These are phyloP conservation scores for Pachymerium ferrugineum DNA, from an alignment of 2,888 invertebrate genomes.

Conservation along the genomic window DNA sequence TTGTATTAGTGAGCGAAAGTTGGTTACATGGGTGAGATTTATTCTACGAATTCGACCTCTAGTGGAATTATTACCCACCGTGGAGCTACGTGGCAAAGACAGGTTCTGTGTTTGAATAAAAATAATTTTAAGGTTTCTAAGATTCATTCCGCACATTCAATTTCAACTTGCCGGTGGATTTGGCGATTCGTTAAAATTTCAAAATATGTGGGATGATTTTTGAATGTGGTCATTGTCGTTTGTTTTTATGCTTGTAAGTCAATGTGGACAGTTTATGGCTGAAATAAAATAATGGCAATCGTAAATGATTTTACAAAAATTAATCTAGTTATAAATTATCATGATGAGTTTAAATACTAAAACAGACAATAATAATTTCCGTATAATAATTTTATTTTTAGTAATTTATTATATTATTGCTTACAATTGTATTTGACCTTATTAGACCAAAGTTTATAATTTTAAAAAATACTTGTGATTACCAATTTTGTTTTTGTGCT, in stretches of 20 bases:
- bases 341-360: background rate
- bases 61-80: constrained; percentile 68
- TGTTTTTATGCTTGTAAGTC: background rate
- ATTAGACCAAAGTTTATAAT: background rate
- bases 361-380: background rate
- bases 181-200: constrained; percentile 94
- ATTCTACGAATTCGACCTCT: constrained; percentile 80
- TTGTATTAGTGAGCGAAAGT: constrained; percentile 69
- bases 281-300: no score
- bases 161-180: constrained; percentile 91
- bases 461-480: background rate
- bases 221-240: constrained; percentile 44
- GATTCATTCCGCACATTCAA: constrained; percentile 83
- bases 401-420: background rate
- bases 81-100: constrained; percentile 96
- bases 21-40: constrained; percentile 89
- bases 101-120: constrained; percentile 51
- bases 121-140: constrained; percentile 70
- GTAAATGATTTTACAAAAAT: no score
- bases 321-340: background rate
- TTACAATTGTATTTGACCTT: background rate
- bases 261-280: no score
- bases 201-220: constrained; percentile 95
- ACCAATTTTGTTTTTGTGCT: background rate
- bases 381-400: background rate